Evolutionary conservation across 1,140 invertebrate species (phyloP).

Genomic region (Thrips palmi): DNA sequence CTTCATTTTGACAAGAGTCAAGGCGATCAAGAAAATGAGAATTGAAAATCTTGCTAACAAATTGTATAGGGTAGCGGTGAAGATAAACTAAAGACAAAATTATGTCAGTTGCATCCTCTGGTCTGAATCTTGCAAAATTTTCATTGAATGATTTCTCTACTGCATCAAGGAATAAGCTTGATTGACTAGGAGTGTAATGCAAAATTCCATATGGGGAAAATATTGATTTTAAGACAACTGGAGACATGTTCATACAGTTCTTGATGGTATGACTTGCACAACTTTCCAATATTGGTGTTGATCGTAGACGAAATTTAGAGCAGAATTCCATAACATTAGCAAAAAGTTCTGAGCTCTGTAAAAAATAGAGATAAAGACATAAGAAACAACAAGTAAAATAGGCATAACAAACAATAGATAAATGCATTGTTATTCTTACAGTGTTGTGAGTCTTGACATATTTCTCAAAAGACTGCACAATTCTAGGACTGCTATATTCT

Average conservation of each 20-base stretch:
- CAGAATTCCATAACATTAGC: conserved; percentile 41
- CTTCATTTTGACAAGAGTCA: conserved; percentile 22
- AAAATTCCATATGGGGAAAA: conserved; percentile 42
- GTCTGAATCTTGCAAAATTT: conserved; percentile 37
- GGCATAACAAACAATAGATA: too few relatives aligned
- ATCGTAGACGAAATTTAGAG: conserved; percentile 34
- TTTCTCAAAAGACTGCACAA: conserved; percentile 36
- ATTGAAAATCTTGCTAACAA: conserved; percentile 39
- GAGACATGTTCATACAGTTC: conserved; percentile 28
- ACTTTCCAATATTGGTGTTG: conserved; percentile 32
- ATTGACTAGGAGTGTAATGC: conserved; percentile 33
- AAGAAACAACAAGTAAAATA: too few relatives aligned
- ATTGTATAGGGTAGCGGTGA: conserved; percentile 40
- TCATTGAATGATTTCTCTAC: conserved; percentile 33
- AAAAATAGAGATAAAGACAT: too few relatives aligned
- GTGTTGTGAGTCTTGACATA: conserved; percentile 35
- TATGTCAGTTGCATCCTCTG: conserved; percentile 38
- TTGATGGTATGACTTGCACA: conserved; percentile 35
- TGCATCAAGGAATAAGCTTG: conserved; percentile 34
- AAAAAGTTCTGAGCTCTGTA: conserved; percentile 35
- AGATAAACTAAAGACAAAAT: conserved; percentile 44
- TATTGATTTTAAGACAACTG: conserved; percentile 33
- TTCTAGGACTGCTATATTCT: conserved; percentile 30
- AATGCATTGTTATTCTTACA: conserved; percentile 11
- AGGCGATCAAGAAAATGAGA: conserved; percentile 39